Evolutionary conservation across 2,888 invertebrate genomes (phyloP).

Genomic region (Drosophila rellima): DNA sequence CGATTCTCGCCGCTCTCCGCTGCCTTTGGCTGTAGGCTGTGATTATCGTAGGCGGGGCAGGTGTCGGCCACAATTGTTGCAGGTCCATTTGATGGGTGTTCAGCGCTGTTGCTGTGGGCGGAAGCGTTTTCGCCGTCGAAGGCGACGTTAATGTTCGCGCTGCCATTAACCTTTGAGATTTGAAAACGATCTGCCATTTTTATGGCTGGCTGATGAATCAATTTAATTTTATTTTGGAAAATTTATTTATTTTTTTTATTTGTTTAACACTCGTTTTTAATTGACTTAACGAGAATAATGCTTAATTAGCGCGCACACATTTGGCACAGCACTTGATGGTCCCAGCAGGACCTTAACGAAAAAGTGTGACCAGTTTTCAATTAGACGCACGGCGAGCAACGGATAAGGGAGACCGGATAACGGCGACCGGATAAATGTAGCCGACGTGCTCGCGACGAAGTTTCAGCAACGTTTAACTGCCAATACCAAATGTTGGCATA

Average conservation of each 20-base stretch:
- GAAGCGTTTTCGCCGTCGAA: conserved; percentile 56
- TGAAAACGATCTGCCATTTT: conserved; percentile 82
- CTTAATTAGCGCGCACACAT: conserved; percentile 28
- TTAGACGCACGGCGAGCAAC: conserved; percentile 2
- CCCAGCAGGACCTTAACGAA: conserved; percentile 31
- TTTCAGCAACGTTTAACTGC: conserved; percentile 64
- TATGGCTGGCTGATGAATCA: conserved; percentile 22
- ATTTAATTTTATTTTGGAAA: conserved; percentile 26
- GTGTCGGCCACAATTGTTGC: conserved; percentile 28
- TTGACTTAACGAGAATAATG: conserved; percentile 7
- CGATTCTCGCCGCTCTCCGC: conserved; percentile 54
- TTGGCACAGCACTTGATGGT: conserved; percentile 14
- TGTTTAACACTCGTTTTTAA: conserved; percentile 26
- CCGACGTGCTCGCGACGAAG: conserved; percentile 50
- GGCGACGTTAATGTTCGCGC: conserved; percentile 53
- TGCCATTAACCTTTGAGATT: conserved; percentile 78
- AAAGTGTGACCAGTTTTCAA: conserved; percentile 14
- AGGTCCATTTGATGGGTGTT: conserved; percentile 42
- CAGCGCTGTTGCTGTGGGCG: conserved; percentile 29
- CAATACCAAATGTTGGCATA: conserved; percentile 55
- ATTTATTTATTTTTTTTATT: conserved; percentile 17
- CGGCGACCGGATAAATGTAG: conserved; percentile 5
- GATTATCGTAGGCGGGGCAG: conserved; percentile 51
- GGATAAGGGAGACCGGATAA: neutral
- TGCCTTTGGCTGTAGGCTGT: conserved; percentile 67